Evolutionary conservation across 1,140 invertebrate species (phyloP), one percentile per base, ranked within the genome.

Genomic region (Riptortus pedestris): DNA sequence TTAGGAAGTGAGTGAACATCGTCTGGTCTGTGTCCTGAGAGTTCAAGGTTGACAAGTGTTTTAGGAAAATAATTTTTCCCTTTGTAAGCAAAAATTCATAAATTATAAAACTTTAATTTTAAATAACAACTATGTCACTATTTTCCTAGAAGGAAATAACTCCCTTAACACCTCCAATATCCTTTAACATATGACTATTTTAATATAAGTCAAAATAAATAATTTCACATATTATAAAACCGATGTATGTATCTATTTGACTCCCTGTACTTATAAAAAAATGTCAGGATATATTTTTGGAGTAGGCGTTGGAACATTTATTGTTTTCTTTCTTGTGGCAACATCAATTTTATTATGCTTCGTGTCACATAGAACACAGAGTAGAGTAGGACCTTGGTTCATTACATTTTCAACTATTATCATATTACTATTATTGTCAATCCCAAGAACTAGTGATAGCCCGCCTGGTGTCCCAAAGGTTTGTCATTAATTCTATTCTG

Each of bases 251-350:
- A n/a, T n/a, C n/a, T n/a, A n/a, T n/a, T n/a, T n/a, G n/a, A n/a
- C n/a, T n/a, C n/a, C n/a, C n/a, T n/a, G n/a, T n/a, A n/a, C n/a
- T n/a, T n/a, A n/a, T n/a, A n/a, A n/a, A n/a, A n/a, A n/a, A 5
- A 38, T 38, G 31, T 38, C 31, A 38, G 31, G 5, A 7, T 14
- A 67, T 33, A 55, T 69, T 51, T 65, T 69, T 63, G 68, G 68
- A n/a, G 65, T 67, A 28, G 71, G 71, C 16, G 58, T 70, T 43
- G 71, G 71, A 38, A 69, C 71, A 22, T 68, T 83, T 67, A 72
- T 81, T 60, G 71, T 83, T 66, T 71, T 82, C 58, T 73, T 74
- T 62, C 67, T 83, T 63, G 82, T 81, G 80, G 71, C 77, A 63
- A 67, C 76, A 31, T 77, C 81, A 47, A 71, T 77, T 62, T 63